Evolutionary conservation across 2,113 vertebrate genomes (phyloP), one percentile per base, ranked within the genome.

Genomic region (Miniopterus natalensis): DNA sequence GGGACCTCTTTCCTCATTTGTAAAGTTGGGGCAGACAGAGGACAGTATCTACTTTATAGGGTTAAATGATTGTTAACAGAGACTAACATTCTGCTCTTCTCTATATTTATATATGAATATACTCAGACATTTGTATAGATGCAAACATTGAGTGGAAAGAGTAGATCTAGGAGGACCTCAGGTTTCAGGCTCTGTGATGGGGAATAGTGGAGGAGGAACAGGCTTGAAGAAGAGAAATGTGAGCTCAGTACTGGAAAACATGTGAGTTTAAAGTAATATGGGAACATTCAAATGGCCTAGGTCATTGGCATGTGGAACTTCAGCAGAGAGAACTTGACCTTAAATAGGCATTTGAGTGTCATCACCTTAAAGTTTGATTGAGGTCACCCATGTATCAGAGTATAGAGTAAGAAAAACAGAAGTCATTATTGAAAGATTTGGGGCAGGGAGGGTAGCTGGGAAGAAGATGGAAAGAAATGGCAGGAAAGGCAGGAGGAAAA

Each of bases 11-110:
- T 65, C 47, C 40, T 88, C 40, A 27, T 15, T 55, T 73, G n/a
- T 66, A 51, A 75, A 68, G 42, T 42, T 3, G 31, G 31, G 49
- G 23, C 29, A 77, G 23, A 36, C 8, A 2, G 36, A 78, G 20
- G 66, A 66, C 1, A 57, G 51, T 40, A 65, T 79, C 12, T 12
- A 63, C 45, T 89, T 85, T 63, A 71, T 15, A 45, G 53, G 13
- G 31, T 73, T 73, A 85, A 84, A 73, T 65, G 31, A 65, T 65
- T 73, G 53, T 49, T 63, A 92, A 55, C 12, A 6, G 21, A 92
- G 77, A 47, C 55, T 77, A 53, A 61, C 36, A 78, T 85, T 88
- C 47, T 53, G 12, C 36, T 85, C 10, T 94, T 95, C 36, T 80
- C 51, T 92, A 21, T 55, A 55, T 47, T 86, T 73, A n/a, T 36